Base-by-base conservation (phyloP, 2,797 vertebrate genomes). In the Chelon labrosus region DNA sequence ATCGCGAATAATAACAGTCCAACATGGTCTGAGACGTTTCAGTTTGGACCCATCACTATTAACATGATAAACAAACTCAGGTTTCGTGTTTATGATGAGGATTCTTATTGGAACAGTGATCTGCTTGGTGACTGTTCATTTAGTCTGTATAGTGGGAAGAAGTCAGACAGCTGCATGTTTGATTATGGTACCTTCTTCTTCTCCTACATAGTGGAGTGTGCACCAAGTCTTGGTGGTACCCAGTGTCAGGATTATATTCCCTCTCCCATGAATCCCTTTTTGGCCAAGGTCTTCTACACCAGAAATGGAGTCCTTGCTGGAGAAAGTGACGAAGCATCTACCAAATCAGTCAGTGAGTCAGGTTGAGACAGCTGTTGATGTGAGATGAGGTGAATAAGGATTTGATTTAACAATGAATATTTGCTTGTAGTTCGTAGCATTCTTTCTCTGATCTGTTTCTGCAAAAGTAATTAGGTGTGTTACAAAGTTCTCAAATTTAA, bases 41-140 rank as follows among this genome's bases (percentile, higher is more conserved):
- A 79, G 0, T 89, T 90, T 70, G 83, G 87, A 17, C 2, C 61
- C 0, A 83, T 87, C 11, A 22, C 2, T 0, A 73, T 89, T 3
- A 73, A 55, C 51, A 31, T 3, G 27, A 16, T 16, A 6, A 20
- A 64, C 47, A 38, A 19, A 47, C 75, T 90, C 1, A 53, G 0
- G 0, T 85, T 90, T 27, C 3, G 0, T 3, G 58, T 89, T 67
- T 89, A 86, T 44, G 87, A 90, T 38, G 47, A 64, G 1, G 82
- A 88, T 7, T 19, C 0, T 5, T 5, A 16, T 10, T 89, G 80
- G 85, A 31, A 84, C 38, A 84, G 77, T 9, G 77, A 86, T 2
- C 49, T 4, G 0, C 75, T 89, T n/a, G 85, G 84, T 0, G 0
- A 2, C 1, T 89, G 87, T 56, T 66, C 60, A 0, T 2, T 83